Percentiles rank a stretch among this genome's conserved stretches.
Conservation (phyloP, 1,140 invertebrate genomes). For the Drosophila sp. region DNA sequence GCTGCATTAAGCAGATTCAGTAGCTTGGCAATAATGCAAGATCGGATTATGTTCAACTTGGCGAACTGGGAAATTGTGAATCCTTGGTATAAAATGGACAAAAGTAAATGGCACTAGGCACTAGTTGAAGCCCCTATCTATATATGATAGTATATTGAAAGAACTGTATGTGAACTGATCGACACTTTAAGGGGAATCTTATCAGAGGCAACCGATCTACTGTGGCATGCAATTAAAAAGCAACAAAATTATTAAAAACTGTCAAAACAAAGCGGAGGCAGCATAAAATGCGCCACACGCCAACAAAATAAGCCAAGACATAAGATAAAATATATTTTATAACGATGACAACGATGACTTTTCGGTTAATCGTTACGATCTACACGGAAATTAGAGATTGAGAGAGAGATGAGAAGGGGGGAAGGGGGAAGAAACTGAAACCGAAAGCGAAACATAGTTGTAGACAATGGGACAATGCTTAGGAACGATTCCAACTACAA, state of each 20-base stretch:
- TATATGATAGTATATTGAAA: not conserved
- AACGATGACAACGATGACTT: conserved; percentile 59
- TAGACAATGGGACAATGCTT: conserved; percentile 70
- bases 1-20: conserved; percentile 78
- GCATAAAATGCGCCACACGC: conserved; percentile 75
- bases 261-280: conserved; percentile 71
- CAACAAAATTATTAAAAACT: conserved; percentile 78
- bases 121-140: not conserved
- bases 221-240: conserved; percentile 64
- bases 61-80: conserved; percentile 6
- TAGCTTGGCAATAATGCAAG: conserved; percentile 79
- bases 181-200: conserved; percentile 8
- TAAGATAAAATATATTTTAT: conserved; percentile 68
- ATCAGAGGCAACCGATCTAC: conserved; percentile 7
- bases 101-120: not conserved
- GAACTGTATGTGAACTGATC: not conserved
- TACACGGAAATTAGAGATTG: conserved; percentile 42
- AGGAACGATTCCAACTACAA: conserved; percentile 16
- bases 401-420: conserved; percentile 6
- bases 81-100: not conserved
- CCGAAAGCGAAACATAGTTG: conserved; percentile 68
- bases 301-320: conserved; percentile 36
- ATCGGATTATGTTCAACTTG: conserved; percentile 68
- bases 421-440: conserved; percentile 42
- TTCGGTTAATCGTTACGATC: conserved; percentile 63